Evolutionary conservation across 2,113 vertebrate species (phyloP).

Genomic region (Alosa alosa): DNA sequence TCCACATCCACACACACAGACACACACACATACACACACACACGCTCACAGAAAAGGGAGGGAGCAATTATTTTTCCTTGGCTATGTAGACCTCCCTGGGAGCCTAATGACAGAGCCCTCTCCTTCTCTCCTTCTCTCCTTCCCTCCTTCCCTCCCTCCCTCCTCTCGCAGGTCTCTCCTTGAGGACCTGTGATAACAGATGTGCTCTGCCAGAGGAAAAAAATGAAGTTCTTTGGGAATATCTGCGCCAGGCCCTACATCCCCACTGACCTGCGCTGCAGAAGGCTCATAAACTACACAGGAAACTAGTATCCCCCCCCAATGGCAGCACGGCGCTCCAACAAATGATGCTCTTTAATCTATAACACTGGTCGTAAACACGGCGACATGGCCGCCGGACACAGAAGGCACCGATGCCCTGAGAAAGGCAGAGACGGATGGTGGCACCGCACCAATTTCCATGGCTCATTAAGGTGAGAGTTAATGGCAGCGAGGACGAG

Average conservation of each 20-base stretch:
- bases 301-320: not conserved
- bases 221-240: not conserved
- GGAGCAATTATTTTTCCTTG: constrained; percentile 4
- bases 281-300: constrained; percentile 9
- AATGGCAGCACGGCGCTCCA: not conserved
- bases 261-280: not conserved
- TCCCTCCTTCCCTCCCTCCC: not conserved
- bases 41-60: not conserved
- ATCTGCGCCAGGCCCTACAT: not conserved
- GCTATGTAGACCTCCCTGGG: constrained; percentile 5
- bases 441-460: not conserved
- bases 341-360: constrained; percentile 13
- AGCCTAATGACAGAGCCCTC: constrained; percentile 8
- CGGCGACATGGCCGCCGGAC: not conserved
- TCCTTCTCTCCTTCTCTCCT: not conserved
- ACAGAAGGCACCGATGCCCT: not conserved
- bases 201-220: not conserved
- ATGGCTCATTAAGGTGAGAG: constrained; percentile 4
- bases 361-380: constrained; percentile 8
- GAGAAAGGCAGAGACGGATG: not conserved
- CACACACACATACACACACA: not conserved
- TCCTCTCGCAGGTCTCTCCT: constrained; percentile 3
- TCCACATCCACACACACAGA: not conserved
- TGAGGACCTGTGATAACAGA: not conserved
- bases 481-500: constrained; percentile 23